Evolutionary conservation across 2,113 vertebrate genomes (phyloP).

Genomic region (Redunca redunca): DNA sequence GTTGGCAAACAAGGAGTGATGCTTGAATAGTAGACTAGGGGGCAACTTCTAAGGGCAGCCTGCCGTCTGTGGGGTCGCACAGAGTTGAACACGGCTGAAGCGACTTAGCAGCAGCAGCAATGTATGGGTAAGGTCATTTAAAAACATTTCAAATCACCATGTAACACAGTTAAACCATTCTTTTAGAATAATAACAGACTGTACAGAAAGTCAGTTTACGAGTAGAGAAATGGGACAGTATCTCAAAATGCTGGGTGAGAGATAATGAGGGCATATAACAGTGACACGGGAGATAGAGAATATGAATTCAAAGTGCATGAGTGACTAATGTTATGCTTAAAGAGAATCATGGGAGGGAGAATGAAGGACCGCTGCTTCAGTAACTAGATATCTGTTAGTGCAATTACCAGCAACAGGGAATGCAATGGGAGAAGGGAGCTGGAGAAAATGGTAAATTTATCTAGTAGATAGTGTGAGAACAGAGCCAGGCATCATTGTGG

Average conservation of each 20-base stretch:
- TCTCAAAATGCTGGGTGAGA: background rate
- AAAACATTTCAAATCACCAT: background rate
- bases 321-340: background rate
- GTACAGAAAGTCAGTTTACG: background rate
- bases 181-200: background rate
- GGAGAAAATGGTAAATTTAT: background rate
- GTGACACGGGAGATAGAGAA: background rate
- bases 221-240: background rate
- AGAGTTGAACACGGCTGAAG: too few relatives aligned
- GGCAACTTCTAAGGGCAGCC: background rate
- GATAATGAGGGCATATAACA: background rate
- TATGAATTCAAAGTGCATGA: background rate
- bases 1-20: background rate
- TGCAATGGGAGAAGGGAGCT: background rate
- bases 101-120: too few relatives aligned
- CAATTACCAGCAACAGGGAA: background rate
- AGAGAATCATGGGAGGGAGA: background rate
- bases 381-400: background rate
- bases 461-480: background rate
- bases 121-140: background rate
- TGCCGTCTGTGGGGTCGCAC: too few relatives aligned
- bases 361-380: background rate
- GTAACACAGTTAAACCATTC: background rate
- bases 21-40: background rate
- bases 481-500: background rate